A percentile compares a stretch with the other conserved stretches of the same genome.
These are phyloP conservation scores for Brachynemurus nebulosus DNA, from an alignment of 2,888 invertebrate genomes.

Conservation along the genomic window DNA sequence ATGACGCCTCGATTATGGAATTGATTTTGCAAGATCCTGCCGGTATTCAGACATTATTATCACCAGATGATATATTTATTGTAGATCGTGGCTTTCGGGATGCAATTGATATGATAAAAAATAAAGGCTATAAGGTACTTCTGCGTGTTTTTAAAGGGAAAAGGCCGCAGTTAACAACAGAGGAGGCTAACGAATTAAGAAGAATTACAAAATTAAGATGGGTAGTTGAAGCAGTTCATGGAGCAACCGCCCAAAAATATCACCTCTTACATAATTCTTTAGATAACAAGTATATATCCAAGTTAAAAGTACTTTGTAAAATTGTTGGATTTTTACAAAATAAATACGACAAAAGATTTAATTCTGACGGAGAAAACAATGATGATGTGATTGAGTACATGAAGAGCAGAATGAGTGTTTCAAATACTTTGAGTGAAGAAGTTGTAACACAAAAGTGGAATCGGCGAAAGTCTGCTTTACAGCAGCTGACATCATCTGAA, in stretches of 20 bases:
- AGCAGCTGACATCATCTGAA: neutral
- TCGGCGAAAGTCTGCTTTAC: conserved; percentile 2
- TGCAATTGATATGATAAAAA: conserved; percentile 14
- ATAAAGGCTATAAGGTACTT: conserved; percentile 14
- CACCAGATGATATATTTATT: conserved; percentile 17
- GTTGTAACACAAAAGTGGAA: conserved; percentile 7
- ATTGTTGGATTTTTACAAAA: conserved; percentile 15
- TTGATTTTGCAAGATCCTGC: neutral
- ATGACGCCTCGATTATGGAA: neutral
- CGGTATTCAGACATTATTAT: conserved; percentile 8
- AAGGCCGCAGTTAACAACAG: conserved; percentile 14
- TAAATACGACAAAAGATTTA: conserved; percentile 12
- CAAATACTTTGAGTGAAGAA: conserved; percentile 11
- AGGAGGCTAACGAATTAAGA: neutral
- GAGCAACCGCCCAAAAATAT: conserved; percentile 14
- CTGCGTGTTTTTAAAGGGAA: conserved; percentile 22
- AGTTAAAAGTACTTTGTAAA: conserved; percentile 9
- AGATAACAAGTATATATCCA: conserved; percentile 15
- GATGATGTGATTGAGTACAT: conserved; percentile 11
- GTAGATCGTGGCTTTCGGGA: conserved; percentile 21
- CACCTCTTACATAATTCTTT: conserved; percentile 11
- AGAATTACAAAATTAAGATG: conserved; percentile 15
- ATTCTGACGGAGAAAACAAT: conserved; percentile 9
- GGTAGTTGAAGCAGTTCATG: conserved; percentile 19
- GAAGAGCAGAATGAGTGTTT: neutral